Evolutionary conservation across 2,113 vertebrate genomes (phyloP).

Genomic region (Oriolus oriolus): DNA sequence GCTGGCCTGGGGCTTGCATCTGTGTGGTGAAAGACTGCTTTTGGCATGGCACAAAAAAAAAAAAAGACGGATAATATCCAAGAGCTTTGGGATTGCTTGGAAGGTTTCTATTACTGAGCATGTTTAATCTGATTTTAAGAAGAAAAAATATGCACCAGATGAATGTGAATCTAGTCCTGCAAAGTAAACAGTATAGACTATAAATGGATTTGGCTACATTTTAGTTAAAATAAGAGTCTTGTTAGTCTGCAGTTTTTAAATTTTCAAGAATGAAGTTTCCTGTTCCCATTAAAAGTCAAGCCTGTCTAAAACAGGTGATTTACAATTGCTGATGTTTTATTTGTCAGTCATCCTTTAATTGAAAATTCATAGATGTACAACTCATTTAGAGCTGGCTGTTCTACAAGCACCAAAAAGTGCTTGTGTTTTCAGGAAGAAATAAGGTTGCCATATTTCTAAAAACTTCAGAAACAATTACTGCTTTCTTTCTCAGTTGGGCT

Average conservation of each 20-base stretch:
- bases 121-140: slow-evolving; percentile 66
- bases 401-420: not conserved
- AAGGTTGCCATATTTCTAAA: not conserved
- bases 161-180: not conserved
- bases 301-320: not conserved
- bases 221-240: not conserved
- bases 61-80: not conserved
- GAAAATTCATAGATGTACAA: not conserved
- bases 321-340: not conserved
- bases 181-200: not conserved
- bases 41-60: slow-evolving; percentile 73
- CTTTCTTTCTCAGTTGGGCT: not conserved
- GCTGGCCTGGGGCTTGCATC: slow-evolving; percentile 77
- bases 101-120: slow-evolving; percentile 82
- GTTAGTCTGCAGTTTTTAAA: not conserved
- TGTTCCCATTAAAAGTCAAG: not conserved
- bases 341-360: not conserved
- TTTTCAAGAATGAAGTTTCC: not conserved
- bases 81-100: slow-evolving; percentile 70
- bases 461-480: not conserved
- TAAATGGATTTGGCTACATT: not conserved
- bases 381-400: not conserved
- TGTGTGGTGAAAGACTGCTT: slow-evolving; percentile 70
- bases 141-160: slow-evolving; percentile 43
- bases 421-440: not conserved